Percentiles rank a stretch among this genome's conserved stretches.
phyloP scores from a whole-genome alignment of 1,140 invertebrate species.

The Chrysoperla carnea region DNA sequence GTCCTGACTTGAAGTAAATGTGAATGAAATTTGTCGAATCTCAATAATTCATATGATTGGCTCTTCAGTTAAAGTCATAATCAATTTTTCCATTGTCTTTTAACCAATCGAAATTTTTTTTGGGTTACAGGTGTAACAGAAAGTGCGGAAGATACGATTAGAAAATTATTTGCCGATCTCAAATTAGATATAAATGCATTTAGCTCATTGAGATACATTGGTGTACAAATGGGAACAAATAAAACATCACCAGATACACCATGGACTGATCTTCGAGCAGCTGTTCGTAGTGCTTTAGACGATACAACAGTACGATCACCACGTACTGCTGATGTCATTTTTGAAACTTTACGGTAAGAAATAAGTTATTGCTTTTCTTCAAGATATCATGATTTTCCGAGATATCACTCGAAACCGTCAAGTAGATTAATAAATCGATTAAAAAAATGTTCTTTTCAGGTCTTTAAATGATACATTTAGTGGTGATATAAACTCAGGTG shows the following conservation, averaged over 20 bases:
- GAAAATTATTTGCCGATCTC: constrained; percentile 39
- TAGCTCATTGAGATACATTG: constrained; percentile 54
- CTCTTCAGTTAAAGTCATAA: too few species aligned
- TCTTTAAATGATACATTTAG: constrained; percentile 61
- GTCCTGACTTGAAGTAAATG: too few species aligned
- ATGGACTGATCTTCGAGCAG: constrained; percentile 30
- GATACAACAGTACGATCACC: constrained; percentile 50
- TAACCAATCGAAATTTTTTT: constrained; percentile 8
- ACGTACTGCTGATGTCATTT: constrained; percentile 44
- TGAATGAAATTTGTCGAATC: background rate
- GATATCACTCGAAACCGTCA: background rate
- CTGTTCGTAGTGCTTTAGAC: constrained; percentile 35
- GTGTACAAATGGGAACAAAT: constrained; percentile 30
- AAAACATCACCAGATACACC: constrained; percentile 30
- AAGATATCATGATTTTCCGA: constrained; percentile 27
- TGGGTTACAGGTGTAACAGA: constrained; percentile 26
- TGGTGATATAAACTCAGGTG: constrained; percentile 31
- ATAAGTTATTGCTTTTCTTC: too few species aligned
- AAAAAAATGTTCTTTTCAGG: too few species aligned
- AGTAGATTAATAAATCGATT: too few species aligned
- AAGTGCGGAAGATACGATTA: constrained; percentile 46
- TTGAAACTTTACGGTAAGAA: constrained; percentile 28
- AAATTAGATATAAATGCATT: constrained; percentile 50
- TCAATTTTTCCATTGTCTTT: too few species aligned
- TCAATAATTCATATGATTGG: background rate